These are phyloP conservation scores for Sorex fumeus DNA, from an alignment of 2,113 vertebrate genomes.

Conservation along the genomic window DNA sequence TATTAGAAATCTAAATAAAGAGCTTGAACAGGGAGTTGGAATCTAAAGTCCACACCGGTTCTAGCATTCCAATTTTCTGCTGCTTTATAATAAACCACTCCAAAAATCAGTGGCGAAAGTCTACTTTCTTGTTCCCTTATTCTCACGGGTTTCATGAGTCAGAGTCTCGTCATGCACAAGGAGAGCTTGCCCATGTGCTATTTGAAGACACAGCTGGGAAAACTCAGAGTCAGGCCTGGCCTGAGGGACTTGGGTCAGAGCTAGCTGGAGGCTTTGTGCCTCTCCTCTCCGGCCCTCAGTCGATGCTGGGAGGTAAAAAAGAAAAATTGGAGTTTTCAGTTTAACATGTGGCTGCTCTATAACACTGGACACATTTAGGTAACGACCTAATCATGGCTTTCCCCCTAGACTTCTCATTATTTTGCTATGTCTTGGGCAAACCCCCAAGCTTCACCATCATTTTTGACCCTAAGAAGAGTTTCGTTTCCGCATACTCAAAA, in stretches of 20 bases:
- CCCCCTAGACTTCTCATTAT: background rate
- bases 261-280: background rate
- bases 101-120: background rate
- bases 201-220: background rate
- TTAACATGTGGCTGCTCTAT: too few species aligned
- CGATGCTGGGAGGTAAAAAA: background rate
- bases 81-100: background rate
- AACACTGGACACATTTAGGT: too few species aligned
- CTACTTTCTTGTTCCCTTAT: too few species aligned
- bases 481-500: conserved; percentile 20
- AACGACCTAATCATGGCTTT: background rate
- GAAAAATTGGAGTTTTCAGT: background rate
- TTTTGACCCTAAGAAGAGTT: background rate
- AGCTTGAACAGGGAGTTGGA: background rate
- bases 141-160: background rate
- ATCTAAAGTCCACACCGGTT: background rate
- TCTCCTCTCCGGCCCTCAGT: background rate
- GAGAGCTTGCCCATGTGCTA: background rate
- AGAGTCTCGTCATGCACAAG: background rate
- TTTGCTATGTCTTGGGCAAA: background rate
- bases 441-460: background rate
- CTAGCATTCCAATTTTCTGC: background rate
- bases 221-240: background rate
- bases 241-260: background rate
- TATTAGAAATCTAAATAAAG: background rate